phyloP scores from a whole-genome alignment of 2,888 invertebrate genomes.

The Stegana nigrithorax region DNA sequence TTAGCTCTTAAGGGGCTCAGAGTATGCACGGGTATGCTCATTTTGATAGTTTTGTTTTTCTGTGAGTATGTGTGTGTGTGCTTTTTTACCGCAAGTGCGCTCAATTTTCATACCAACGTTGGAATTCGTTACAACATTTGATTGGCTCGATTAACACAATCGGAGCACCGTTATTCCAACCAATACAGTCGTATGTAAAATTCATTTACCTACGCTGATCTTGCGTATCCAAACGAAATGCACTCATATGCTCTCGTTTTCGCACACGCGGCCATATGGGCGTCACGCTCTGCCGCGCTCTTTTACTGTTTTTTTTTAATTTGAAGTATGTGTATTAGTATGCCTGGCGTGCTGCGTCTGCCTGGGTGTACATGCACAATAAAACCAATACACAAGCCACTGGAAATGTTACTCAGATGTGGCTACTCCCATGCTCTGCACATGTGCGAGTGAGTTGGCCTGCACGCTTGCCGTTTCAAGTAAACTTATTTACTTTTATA shows the following conservation, averaged over 20 bases:
- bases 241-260: constrained; percentile 31
- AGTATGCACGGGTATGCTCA: no score
- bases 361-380: constrained; percentile 42
- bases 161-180: constrained; percentile 59
- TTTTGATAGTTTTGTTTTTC: constrained; percentile 28
- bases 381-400: constrained; percentile 23
- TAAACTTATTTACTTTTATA: constrained; percentile 53
- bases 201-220: constrained; percentile 12
- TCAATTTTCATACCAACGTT: no score
- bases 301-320: neutral
- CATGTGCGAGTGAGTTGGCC: constrained; percentile 38
- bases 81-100: neutral
- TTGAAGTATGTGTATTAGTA: neutral
- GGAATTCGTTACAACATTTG: constrained; percentile 52
- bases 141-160: constrained; percentile 65
- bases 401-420: no score
- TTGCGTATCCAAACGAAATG: constrained; percentile 27
- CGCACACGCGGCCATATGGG: constrained; percentile 15
- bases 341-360: neutral
- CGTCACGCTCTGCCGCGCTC: neutral
- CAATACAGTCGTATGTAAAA: constrained; percentile 19
- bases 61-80: neutral
- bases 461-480: constrained; percentile 36
- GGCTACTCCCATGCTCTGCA: no score
- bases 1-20: no score